These are phyloP conservation scores for Manduca sexta DNA, from an alignment of 1,140 invertebrate species.

Conservation along the genomic window DNA sequence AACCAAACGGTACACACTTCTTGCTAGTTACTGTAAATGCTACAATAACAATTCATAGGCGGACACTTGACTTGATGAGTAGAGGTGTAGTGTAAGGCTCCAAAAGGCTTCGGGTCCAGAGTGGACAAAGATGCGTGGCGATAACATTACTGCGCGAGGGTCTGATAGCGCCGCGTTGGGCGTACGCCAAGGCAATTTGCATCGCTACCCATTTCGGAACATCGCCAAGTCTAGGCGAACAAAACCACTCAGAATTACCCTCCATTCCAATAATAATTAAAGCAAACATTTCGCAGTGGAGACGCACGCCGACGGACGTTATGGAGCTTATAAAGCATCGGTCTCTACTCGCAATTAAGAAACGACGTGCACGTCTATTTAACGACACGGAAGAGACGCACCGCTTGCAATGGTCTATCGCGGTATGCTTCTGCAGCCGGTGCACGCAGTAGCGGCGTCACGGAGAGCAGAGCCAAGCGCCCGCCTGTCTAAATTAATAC, in stretches of 20 bases:
- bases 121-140: slow-evolving; percentile 42
- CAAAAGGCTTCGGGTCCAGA: too few species aligned
- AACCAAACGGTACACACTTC: too few species aligned
- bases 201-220: slow-evolving; percentile 72
- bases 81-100: neutral
- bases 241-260: slow-evolving; percentile 72
- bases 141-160: slow-evolving; percentile 32
- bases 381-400: slow-evolving; percentile 66
- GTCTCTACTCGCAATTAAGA: slow-evolving; percentile 67
- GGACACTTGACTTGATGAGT: neutral
- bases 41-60: too few species aligned
- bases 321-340: slow-evolving; percentile 70
- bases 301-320: slow-evolving; percentile 58
- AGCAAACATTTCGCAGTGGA: slow-evolving; percentile 68
- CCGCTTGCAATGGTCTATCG: slow-evolving; percentile 62
- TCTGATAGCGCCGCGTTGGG: slow-evolving; percentile 65
- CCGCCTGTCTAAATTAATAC: slow-evolving; percentile 60
- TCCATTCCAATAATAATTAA: slow-evolving; percentile 74
- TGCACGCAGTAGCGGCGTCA: slow-evolving; percentile 12
- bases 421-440: slow-evolving; percentile 33
- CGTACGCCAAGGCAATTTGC: slow-evolving; percentile 71
- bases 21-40: too few species aligned
- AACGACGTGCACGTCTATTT: slow-evolving; percentile 65
- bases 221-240: slow-evolving; percentile 73
- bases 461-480: slow-evolving; percentile 37